A percentile compares a stretch with the other conserved stretches of the same genome.
Conservation (phyloP, 2,113 vertebrate genomes). For the Urocynchramus pylzowi region DNA sequence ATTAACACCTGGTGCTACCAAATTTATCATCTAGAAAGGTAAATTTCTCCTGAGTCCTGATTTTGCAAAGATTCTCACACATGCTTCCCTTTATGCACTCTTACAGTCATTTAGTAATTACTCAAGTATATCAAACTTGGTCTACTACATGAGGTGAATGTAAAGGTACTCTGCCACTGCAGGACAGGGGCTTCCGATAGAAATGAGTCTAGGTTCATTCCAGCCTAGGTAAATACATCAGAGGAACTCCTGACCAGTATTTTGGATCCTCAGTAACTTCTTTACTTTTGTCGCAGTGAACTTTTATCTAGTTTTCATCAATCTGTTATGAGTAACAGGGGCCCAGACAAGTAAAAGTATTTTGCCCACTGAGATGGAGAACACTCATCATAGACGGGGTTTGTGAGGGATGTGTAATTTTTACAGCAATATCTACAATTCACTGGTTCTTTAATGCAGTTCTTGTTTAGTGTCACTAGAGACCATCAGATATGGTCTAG, state of each 20-base stretch:
- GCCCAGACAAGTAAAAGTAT: neutral
- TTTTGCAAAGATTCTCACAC: neutral
- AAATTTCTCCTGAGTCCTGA: neutral
- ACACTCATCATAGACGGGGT: neutral
- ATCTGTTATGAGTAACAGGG: neutral
- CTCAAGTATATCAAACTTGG: neutral
- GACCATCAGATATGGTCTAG: neutral
- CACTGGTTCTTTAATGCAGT: neutral
- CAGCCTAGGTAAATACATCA: neutral
- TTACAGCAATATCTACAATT: neutral
- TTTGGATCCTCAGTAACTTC: neutral
- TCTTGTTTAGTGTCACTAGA: neutral
- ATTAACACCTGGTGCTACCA: neutral
- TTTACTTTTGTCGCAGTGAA: neutral
- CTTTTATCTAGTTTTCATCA: neutral
- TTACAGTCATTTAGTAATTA: neutral
- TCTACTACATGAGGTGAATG: neutral
- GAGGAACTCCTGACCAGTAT: neutral
- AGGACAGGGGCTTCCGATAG: neutral
- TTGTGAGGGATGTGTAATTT: neutral
- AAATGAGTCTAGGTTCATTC: neutral
- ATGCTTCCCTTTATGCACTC: neutral
- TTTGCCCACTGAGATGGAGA: neutral
- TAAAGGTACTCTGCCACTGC: neutral
- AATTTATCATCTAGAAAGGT: neutral